phyloP scores from a whole-genome alignment of 2,888 invertebrate species.

The Drosophila trichaetosa region DNA sequence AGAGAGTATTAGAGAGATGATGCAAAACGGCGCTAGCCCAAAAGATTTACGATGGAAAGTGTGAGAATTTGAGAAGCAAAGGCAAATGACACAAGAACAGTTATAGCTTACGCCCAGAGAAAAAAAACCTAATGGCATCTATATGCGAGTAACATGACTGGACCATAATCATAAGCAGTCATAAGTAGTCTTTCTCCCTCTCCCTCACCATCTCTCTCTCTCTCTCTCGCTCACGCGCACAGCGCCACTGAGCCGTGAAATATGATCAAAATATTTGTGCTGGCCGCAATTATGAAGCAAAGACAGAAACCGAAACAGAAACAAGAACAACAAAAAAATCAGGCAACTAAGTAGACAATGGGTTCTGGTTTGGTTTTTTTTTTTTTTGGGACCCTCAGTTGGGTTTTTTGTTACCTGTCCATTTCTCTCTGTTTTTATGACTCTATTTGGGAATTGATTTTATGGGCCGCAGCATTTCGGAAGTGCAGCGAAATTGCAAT shows the following conservation, averaged over 20 bases:
- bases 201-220: constrained; percentile 2
- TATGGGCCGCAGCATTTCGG: constrained; percentile 57
- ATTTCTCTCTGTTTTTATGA: constrained; percentile 58
- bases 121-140: constrained; percentile 11
- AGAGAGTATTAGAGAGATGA: constrained; percentile 46
- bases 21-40: constrained; percentile 70
- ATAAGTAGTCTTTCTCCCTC: constrained; percentile 8
- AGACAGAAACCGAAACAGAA: constrained; percentile 24
- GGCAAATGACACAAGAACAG: constrained; percentile 65
- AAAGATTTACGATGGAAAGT: constrained; percentile 80
- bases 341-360: constrained; percentile 40
- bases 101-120: constrained; percentile 53
- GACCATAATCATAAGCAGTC: constrained; percentile 60
- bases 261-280: constrained; percentile 78
- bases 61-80: constrained; percentile 73
- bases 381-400: constrained; percentile 49
- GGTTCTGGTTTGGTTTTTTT: constrained; percentile 2
- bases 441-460: constrained; percentile 72
- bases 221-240: not conserved
- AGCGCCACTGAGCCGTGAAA: constrained; percentile 71
- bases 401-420: constrained; percentile 70
- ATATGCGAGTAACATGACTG: constrained; percentile 48
- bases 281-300: constrained; percentile 65
- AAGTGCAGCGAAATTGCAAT: constrained; percentile 67
- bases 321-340: constrained; percentile 23